Percentiles rank a stretch among this genome's conserved stretches.
These are phyloP conservation scores for Diabrotica balteata DNA, from an alignment of 2,888 invertebrate species.

Conservation along the genomic window DNA sequence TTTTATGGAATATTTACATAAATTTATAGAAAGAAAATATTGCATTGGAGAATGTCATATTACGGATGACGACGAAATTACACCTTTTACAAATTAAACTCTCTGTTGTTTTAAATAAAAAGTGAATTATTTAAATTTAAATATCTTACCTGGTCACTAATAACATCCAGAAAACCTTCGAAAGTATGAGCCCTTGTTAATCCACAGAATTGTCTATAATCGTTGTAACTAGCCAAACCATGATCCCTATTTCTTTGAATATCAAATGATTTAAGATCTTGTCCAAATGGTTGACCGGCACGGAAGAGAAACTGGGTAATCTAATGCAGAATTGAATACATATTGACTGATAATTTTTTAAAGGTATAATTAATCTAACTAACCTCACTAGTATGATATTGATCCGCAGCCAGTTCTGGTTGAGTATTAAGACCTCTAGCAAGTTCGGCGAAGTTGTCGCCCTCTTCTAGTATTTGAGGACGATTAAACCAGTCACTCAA, in stretches of 20 bases:
- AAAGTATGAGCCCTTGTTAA: constrained; percentile 73
- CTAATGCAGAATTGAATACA: constrained; percentile 53
- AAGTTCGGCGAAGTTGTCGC: constrained; percentile 74
- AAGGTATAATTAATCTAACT: constrained; percentile 40
- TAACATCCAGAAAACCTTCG: constrained; percentile 74
- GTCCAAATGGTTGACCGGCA: constrained; percentile 73
- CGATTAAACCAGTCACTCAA: constrained; percentile 76
- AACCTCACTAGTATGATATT: constrained; percentile 79
- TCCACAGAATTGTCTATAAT: constrained; percentile 79
- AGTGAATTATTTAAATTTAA: neutral
- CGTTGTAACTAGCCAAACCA: constrained; percentile 80
- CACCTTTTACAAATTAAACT: too few relatives aligned
- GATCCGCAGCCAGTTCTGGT: constrained; percentile 78
- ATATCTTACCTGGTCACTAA: constrained; percentile 66
- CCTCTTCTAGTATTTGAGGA: constrained; percentile 70
- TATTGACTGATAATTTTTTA: neutral
- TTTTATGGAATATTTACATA: too few relatives aligned
- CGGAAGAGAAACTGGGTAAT: constrained; percentile 74
- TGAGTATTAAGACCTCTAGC: constrained; percentile 80
- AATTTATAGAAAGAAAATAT: too few relatives aligned
- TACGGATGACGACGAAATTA: too few relatives aligned
- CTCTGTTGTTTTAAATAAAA: too few relatives aligned
- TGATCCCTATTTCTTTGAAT: constrained; percentile 89
- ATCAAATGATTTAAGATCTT: constrained; percentile 81
- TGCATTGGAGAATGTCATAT: too few relatives aligned